Percentiles rank a stretch among this genome's conserved stretches.
These are phyloP conservation scores for Platysternon megacephalum DNA, from an alignment of 2,113 vertebrate species.

Conservation along the genomic window DNA sequence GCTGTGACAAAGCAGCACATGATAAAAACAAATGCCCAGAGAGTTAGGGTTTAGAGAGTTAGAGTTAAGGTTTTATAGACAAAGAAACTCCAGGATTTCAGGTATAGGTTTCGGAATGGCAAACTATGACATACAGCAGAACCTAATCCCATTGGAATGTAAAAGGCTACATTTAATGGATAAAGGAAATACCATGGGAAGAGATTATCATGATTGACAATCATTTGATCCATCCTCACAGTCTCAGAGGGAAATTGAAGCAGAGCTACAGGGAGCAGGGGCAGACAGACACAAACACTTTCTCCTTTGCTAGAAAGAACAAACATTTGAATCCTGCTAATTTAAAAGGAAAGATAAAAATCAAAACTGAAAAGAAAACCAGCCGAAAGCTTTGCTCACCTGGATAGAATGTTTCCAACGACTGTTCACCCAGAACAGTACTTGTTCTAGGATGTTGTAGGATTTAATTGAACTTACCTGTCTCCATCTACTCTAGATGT, in stretches of 20 bases:
- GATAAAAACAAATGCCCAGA: not conserved
- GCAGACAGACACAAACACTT: not conserved
- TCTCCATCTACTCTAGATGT: not conserved
- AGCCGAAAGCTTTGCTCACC: not conserved
- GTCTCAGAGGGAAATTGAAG: not conserved
- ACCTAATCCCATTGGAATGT: not conserved
- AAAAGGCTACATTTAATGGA: not conserved
- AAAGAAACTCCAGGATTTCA: not conserved
- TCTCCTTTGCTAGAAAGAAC: not conserved
- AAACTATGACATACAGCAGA: not conserved
- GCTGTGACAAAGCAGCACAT: not conserved
- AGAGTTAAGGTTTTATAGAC: not conserved
- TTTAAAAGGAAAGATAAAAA: not conserved
- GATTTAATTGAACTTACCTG: not conserved
- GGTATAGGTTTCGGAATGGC: not conserved
- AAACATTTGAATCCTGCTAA: not conserved
- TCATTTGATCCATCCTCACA: not conserved
- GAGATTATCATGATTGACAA: not conserved
- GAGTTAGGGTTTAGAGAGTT: accelerated
- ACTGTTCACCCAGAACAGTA: not conserved
- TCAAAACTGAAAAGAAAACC: not conserved
- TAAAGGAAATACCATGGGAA: not conserved
- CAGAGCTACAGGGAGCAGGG: not conserved
- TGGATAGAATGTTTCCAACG: not conserved
- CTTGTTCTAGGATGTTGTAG: not conserved